These are phyloP conservation scores for Teleiodes luculella DNA, from an alignment of 2,888 invertebrate genomes.

Conservation along the genomic window DNA sequence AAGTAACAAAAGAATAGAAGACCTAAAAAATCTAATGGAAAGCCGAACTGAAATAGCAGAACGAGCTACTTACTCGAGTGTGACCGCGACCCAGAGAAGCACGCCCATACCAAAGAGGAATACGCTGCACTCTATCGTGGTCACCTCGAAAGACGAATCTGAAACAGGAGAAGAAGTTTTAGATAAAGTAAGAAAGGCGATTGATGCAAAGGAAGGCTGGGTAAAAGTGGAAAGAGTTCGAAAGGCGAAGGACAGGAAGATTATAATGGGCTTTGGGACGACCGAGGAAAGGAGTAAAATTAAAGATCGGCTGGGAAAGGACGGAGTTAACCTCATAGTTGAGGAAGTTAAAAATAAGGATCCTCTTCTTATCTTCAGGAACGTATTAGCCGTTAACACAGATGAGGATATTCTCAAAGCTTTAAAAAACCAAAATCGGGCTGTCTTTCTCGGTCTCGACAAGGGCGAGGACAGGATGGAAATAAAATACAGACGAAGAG, in stretches of 20 bases:
- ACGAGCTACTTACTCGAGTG: not conserved
- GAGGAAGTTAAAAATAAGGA: slow-evolving; percentile 16
- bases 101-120: not conserved
- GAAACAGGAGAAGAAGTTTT: slow-evolving; percentile 14
- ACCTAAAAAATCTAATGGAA: no score
- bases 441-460: not conserved
- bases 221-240: slow-evolving; percentile 12
- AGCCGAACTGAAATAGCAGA: no score
- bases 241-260: slow-evolving; percentile 19
- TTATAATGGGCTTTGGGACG: slow-evolving; percentile 16
- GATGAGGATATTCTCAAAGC: not conserved
- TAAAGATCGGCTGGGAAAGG: not conserved
- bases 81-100: not conserved
- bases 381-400: not conserved
- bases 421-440: not conserved
- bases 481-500: not conserved
- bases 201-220: slow-evolving; percentile 14
- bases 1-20: no score
- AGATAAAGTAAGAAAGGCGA: slow-evolving; percentile 6
- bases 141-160: not conserved
- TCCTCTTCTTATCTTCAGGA: slow-evolving; percentile 14
- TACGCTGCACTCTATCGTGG: not conserved
- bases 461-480: not conserved
- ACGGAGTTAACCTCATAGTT: not conserved
- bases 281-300: slow-evolving; percentile 6